These are phyloP conservation scores for Acinonyx jubatus DNA, from an alignment of 2,113 vertebrate species.

Conservation along the genomic window DNA sequence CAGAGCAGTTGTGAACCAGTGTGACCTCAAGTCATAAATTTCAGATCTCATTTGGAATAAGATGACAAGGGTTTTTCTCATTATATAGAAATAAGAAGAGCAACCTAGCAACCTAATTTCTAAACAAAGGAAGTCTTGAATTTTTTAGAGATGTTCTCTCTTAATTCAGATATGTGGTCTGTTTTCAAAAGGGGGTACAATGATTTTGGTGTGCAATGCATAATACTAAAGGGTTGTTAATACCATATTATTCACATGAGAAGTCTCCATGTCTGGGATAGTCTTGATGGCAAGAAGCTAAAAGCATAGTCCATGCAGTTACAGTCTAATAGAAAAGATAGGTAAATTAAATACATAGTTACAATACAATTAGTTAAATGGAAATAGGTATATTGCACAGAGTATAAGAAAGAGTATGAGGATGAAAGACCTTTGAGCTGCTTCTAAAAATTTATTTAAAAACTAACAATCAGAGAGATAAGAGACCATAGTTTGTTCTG, in stretches of 20 bases:
- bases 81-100: constrained; percentile 13
- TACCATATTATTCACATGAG: not conserved
- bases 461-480: not conserved
- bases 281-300: not conserved
- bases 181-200: not conserved
- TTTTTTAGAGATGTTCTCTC: not conserved
- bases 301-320: not conserved
- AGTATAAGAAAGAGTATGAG: not conserved
- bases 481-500: not conserved
- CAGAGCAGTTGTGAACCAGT: not conserved
- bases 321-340: not conserved
- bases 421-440: not conserved
- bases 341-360: not conserved
- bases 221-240: not conserved
- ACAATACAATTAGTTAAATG: not conserved
- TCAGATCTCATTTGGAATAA: constrained; percentile 25
- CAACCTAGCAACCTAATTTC: not conserved
- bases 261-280: not conserved
- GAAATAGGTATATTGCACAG: not conserved
- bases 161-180: not conserved
- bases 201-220: not conserved
- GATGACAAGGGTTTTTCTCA: not conserved
- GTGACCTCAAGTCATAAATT: not conserved
- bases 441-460: not conserved
- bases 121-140: not conserved